Evolutionary conservation across 1,140 invertebrate genomes (phyloP).

Genomic region (Nasonia giraulti): DNA sequence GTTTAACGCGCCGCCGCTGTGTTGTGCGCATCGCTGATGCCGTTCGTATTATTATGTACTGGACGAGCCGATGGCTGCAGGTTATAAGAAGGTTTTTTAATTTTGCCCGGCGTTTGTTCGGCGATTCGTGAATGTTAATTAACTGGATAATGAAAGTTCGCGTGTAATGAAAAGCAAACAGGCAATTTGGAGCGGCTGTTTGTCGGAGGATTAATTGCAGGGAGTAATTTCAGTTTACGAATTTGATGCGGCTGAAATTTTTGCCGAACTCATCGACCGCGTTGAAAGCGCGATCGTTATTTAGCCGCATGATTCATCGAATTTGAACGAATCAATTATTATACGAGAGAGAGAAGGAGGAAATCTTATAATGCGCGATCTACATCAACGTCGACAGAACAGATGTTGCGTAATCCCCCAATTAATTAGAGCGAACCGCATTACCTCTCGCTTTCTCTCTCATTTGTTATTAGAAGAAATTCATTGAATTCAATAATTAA

Average conservation of each 20-base stretch:
- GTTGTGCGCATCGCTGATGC: not conserved
- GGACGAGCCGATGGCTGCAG: not conserved
- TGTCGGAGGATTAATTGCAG: too few relatives aligned
- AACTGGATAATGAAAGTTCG: too few relatives aligned
- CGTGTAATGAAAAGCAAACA: too few relatives aligned
- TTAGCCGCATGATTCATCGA: not conserved
- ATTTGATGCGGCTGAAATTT: not conserved
- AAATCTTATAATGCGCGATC: conserved; percentile 1
- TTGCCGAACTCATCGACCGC: not conserved
- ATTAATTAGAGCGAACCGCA: conserved; percentile 8
- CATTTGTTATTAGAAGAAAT: conserved; percentile 6
- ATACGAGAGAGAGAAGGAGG: too few relatives aligned
- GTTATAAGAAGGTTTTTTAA: too few relatives aligned
- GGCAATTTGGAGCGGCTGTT: too few relatives aligned
- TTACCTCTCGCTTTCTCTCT: not conserved
- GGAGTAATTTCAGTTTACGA: too few relatives aligned
- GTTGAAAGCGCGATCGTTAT: not conserved
- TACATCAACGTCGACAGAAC: not conserved
- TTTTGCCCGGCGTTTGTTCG: too few relatives aligned
- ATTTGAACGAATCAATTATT: conserved; percentile 16
- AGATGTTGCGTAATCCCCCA: conserved; percentile 27
- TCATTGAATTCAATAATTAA: conserved; percentile 5
- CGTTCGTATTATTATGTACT: not conserved
- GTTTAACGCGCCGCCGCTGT: not conserved
- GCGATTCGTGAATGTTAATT: too few relatives aligned